Base-by-base conservation (phyloP, 1,140 invertebrate species). In the Subanguina moxae region DNA sequence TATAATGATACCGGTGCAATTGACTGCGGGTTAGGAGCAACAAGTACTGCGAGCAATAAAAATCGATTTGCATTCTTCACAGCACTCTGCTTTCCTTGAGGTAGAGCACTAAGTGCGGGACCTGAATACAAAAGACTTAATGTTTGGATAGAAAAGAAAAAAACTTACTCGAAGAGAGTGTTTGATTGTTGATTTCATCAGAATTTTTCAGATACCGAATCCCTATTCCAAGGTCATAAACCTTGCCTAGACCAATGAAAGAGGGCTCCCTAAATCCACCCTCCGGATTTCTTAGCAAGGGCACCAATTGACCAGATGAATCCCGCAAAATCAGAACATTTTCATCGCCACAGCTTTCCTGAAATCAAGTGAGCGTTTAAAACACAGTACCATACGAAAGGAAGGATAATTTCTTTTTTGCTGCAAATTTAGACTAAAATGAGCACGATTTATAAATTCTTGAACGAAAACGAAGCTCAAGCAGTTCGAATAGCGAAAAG, bases 271-370 rank as follows among this genome's bases (percentile, higher is more conserved):
- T 87, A 72, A 97, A 93, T 7, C 85, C 85, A 17, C 90, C 89
- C 7, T 90, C 88, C 80, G 91, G 94, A 86, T 97, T 93, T 84
- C 95, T 94, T 17, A 91, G 90, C 64, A 97, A 85, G 1, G 94
- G 94, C 85, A 95, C 96, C 58, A 97, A 87, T 7, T 92, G 90
- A 57, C 90, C 89, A 83, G 96, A 96, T 23, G 93, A 93, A 86
- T 98, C 94, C 25, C 90, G 85, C 61, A 97, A 85, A 66, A 96
- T 87, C 77, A 94, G 87, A 1, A 93, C 89, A 64, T 74, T 84
- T 85, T 90, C 90, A 85, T 95, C 93, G 76, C 91, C 92, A 70
- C 90, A 90, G 74, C 90, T 93, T 43, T 76, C 65, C 21, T 82
- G 46, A 21, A 71, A 46, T 0, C 45, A n/a, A 7, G 17, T 52